These are phyloP conservation scores for Abrostola triplasia DNA, from an alignment of 2,888 invertebrate species.

Conservation along the genomic window DNA sequence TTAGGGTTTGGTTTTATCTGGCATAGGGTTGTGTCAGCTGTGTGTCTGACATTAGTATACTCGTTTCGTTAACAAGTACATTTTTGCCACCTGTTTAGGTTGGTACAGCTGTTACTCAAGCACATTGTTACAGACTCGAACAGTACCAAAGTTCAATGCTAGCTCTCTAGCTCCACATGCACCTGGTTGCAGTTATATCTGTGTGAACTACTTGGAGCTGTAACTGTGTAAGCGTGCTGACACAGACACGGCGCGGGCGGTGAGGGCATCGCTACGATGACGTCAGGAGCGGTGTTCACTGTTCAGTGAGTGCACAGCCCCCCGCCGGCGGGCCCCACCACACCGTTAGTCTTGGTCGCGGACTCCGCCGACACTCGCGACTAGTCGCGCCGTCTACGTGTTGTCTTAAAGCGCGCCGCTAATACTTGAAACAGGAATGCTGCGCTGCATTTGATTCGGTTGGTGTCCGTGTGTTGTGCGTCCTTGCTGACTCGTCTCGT, in stretches of 20 bases:
- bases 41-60: too few species aligned
- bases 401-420: constrained; percentile 15
- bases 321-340: constrained; percentile 12
- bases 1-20: too few species aligned
- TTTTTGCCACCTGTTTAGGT: too few species aligned
- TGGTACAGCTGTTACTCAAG: too few species aligned
- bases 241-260: not conserved
- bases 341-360: constrained; percentile 11
- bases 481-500: not conserved
- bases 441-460: constrained; percentile 9
- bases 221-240: not conserved
- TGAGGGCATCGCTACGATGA: constrained; percentile 15
- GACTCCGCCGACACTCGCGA: constrained; percentile 16
- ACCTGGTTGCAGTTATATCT: too few species aligned
- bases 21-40: too few species aligned
- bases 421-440: constrained; percentile 19
- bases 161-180: too few species aligned
- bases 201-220: not conserved
- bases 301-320: constrained; percentile 24
- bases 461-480: constrained; percentile 7
- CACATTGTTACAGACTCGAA: too few species aligned
- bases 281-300: constrained; percentile 22
- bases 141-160: too few species aligned
- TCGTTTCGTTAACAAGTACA: too few species aligned
- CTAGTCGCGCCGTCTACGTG: constrained; percentile 7